A percentile compares a stretch with the other conserved stretches of the same genome.
Evolutionary conservation across 2,888 invertebrate species (phyloP).

Genomic region (Drosophila peninsularis): DNA sequence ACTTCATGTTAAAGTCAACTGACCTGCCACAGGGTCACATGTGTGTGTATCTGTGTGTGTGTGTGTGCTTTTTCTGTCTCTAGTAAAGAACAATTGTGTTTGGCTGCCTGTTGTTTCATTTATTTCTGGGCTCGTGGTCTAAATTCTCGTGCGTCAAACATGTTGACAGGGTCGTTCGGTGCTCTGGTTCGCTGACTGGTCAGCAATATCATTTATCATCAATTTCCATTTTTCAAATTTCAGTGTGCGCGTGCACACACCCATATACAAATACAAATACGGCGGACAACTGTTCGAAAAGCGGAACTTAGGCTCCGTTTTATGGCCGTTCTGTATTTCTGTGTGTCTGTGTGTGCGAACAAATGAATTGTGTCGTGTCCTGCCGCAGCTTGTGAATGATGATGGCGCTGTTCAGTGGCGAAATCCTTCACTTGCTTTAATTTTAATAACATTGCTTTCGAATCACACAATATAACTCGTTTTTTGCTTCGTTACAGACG

Average conservation of each 20-base stretch:
- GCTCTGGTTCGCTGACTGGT: slow-evolving; percentile 49
- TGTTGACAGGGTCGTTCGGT: slow-evolving; percentile 70
- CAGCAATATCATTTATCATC: slow-evolving; percentile 81
- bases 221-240: slow-evolving; percentile 82
- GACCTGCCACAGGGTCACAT: slow-evolving; percentile 28
- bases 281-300: slow-evolving; percentile 39
- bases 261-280: slow-evolving; percentile 12
- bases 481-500: slow-evolving; percentile 84
- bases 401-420: slow-evolving; percentile 40
- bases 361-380: slow-evolving; percentile 72
- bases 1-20: slow-evolving; percentile 36
- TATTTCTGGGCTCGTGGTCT: slow-evolving; percentile 50
- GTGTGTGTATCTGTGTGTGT: slow-evolving; percentile 9
- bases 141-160: slow-evolving; percentile 69
- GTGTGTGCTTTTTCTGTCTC: neutral
- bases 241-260: slow-evolving; percentile 56
- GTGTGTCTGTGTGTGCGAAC: slow-evolving; percentile 51
- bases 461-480: slow-evolving; percentile 1
- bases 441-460: slow-evolving; percentile 61
- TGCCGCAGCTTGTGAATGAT: slow-evolving; percentile 70
- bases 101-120: slow-evolving; percentile 35
- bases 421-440: slow-evolving; percentile 54
- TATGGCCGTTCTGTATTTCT: slow-evolving; percentile 52
- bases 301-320: slow-evolving; percentile 49
- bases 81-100: slow-evolving; percentile 29